Evolutionary conservation across 2,888 invertebrate species (phyloP), one percentile per base, ranked within the genome.

Genomic region (Glaucopsyche alexis): DNA sequence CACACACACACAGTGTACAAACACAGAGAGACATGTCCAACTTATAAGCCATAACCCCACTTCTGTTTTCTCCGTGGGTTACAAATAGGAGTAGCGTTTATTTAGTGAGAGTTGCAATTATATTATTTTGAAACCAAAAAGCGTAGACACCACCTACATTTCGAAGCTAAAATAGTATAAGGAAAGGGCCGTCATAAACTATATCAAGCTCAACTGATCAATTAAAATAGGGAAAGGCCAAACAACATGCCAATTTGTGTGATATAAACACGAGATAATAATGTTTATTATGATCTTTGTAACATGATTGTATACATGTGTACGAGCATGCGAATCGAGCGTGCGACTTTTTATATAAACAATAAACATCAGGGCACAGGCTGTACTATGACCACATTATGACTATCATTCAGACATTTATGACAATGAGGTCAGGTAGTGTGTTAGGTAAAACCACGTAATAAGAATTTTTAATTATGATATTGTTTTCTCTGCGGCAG

Each of bases 261-360:
- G 73, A 76, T 74, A 71, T 73, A 76, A 72, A 73, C 72, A 75
- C 73, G 67, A 69, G 76, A 75, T 77, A 75, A 73, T 71, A 38
- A 70, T 71, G 64, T 75, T 75, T 77, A 75, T 77, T 77, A 75
- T 74, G 76, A 77, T 75, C 74, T 76, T 75, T 76, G 73, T 49
- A 29, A 45, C 47, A 69, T 74, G 70, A 72, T 60, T 60, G 13
- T 60, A 14, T 71, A 13, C 74, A 29, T 55, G 75, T 64, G 55
- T 67, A 75, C 13, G n/a, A 3, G 47, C 69, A 69, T 29, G 69
- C 69, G 29, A 49, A 69, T 49, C 29, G 69, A 13, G 69, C 49
- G 49, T 69, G 69, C 13, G 16, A 19, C 13, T 69, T 47, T 49
- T 69, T 69, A 42, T 69, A 19, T 69, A 69, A 66, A 60, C 29